phyloP scores from a whole-genome alignment of 2,797 vertebrate genomes.

The Thalassophryne amazonica region DNA sequence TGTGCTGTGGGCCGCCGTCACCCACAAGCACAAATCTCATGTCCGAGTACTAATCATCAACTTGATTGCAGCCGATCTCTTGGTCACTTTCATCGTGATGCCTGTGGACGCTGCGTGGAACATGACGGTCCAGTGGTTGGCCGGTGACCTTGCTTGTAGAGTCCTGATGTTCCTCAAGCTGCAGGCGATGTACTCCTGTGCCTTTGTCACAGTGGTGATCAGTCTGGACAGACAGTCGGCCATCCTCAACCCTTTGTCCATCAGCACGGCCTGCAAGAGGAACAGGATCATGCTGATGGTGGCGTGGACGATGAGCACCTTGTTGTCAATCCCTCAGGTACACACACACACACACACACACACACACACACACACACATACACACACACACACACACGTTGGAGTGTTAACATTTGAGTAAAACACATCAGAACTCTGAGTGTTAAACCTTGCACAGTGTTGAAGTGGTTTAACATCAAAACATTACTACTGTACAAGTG shows the following conservation, averaged over 20 bases:
- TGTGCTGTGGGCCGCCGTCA: conserved; percentile 70
- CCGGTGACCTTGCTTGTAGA: conserved; percentile 76
- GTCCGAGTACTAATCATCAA: conserved; percentile 79
- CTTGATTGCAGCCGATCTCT: conserved; percentile 80
- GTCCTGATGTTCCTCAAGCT: conserved; percentile 87
- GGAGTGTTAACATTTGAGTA: no score
- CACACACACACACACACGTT: no score
- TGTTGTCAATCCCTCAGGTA: conserved; percentile 83
- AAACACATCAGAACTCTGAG: no score
- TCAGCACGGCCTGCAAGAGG: conserved; percentile 70
- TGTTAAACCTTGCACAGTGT: no score
- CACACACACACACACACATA: no score
- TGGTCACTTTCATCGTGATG: conserved; percentile 86
- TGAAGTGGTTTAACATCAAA: no score
- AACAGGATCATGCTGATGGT: conserved; percentile 76
- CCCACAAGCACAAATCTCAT: conserved; percentile 70
- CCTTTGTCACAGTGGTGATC: conserved; percentile 86
- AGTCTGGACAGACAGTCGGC: conserved; percentile 85
- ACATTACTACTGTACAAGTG: no score
- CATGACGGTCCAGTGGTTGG: conserved; percentile 85
- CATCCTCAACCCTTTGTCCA: conserved; percentile 78
- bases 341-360: no score
- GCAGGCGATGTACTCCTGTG: conserved; percentile 85
- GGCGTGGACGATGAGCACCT: conserved; percentile 80
- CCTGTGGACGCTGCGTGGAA: conserved; percentile 84